A percentile compares a stretch with the other conserved stretches of the same genome.
phyloP scores from a whole-genome alignment of 2,113 vertebrate species.

The Natator depressus region DNA sequence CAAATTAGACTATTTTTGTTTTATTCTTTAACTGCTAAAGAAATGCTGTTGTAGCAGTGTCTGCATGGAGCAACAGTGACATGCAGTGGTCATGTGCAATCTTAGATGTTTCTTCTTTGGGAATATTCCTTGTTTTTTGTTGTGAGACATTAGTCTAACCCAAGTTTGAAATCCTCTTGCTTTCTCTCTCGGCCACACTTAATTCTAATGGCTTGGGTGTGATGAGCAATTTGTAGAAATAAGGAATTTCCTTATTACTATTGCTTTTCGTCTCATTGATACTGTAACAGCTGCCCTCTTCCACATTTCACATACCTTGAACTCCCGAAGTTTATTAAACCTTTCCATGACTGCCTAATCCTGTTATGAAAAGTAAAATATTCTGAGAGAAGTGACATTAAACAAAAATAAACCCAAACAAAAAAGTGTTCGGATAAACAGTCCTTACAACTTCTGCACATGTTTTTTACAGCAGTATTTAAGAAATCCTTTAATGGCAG shows the following conservation, averaged over 20 bases:
- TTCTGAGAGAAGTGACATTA: constrained; percentile 76
- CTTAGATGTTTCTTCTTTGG: constrained; percentile 41
- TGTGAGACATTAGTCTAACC: constrained; percentile 72
- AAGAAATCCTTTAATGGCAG: constrained; percentile 60
- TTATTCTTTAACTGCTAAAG: constrained; percentile 49
- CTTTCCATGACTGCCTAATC: constrained; percentile 80
- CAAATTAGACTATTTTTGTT: constrained; percentile 72
- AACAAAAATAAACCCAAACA: constrained; percentile 37
- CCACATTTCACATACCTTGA: constrained; percentile 78
- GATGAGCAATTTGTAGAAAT: constrained; percentile 36
- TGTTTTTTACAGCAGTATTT: constrained; percentile 39
- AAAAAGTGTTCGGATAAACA: constrained; percentile 70
- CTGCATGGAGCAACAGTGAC: constrained; percentile 48
- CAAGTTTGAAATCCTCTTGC: constrained; percentile 68
- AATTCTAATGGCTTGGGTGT: constrained; percentile 65
- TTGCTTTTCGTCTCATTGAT: constrained; percentile 54
- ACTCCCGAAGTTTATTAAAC: constrained; percentile 66
- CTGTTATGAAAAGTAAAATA: constrained; percentile 78
- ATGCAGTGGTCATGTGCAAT: neutral
- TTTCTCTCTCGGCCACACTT: constrained; percentile 76
- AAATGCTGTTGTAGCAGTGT: constrained; percentile 49
- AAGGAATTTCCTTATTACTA: constrained; percentile 42
- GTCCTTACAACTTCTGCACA: constrained; percentile 73
- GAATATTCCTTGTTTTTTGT: constrained; percentile 60
- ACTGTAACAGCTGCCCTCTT: constrained; percentile 76